Percentiles rank a stretch among this genome's conserved stretches.
These are phyloP conservation scores for Microctenopoma stevenorrisi DNA, from an alignment of 2,797 vertebrate species.

Conservation along the genomic window DNA sequence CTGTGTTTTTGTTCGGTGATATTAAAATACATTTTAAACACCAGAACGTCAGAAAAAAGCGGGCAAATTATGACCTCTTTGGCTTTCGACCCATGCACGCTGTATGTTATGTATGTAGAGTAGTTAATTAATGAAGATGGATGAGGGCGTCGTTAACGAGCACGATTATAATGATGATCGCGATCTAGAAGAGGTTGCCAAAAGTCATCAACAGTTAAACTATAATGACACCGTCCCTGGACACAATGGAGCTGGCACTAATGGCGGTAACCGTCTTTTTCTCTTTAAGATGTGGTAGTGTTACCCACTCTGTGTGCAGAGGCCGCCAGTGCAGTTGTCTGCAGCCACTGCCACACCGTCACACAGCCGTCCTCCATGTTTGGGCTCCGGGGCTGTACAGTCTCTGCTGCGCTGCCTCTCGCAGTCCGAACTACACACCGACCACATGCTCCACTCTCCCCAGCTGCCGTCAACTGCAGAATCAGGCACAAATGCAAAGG, in stretches of 20 bases:
- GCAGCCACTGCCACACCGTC: constrained; percentile 89
- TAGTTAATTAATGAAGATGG: constrained; percentile 55
- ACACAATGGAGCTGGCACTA: constrained; percentile 34
- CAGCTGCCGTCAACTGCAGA: constrained; percentile 75
- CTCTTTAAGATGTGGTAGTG: constrained; percentile 2
- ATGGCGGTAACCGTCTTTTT: constrained; percentile 27
- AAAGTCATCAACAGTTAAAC: constrained; percentile 52
- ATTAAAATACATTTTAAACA: no score
- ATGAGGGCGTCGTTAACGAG: constrained; percentile 62
- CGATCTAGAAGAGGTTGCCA: constrained; percentile 52
- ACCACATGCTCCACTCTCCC: constrained; percentile 89
- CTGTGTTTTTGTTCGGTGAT: no score
- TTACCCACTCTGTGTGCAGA: constrained; percentile 91
- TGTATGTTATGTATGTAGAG: constrained; percentile 26
- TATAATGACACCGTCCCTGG: constrained; percentile 41
- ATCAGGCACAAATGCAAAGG: constrained; percentile 9
- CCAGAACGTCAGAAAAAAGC: no score
- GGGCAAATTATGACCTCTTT: no score
- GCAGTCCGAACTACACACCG: constrained; percentile 88
- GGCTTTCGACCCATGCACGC: not conserved
- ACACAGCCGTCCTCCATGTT: constrained; percentile 91
- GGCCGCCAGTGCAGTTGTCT: constrained; percentile 95
- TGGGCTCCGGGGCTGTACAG: constrained; percentile 88
- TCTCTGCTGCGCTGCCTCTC: constrained; percentile 89
- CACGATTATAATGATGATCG: constrained; percentile 59